Percentiles rank a stretch among this genome's conserved stretches.
phyloP scores from a whole-genome alignment of 2,113 vertebrate species.

The Sardina pilchardus region DNA sequence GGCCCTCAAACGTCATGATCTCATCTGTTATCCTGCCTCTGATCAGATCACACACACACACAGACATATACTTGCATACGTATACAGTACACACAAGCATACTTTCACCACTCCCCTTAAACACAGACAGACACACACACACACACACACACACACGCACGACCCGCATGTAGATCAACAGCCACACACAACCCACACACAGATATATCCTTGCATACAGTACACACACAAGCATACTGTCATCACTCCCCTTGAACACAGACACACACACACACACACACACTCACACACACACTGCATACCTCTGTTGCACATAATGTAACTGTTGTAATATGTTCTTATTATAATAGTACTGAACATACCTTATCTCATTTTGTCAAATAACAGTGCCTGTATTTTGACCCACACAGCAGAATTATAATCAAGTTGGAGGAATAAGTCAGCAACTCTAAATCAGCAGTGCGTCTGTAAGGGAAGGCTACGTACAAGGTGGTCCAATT shows the following conservation, averaged over 20 bases:
- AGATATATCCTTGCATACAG: neutral
- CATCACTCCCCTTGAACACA: neutral
- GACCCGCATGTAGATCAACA: neutral
- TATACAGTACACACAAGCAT: too few species aligned
- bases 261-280: neutral
- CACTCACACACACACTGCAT: neutral
- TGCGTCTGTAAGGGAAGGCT: neutral
- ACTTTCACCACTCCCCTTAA: too few species aligned
- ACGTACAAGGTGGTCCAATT: neutral
- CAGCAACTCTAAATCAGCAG: neutral
- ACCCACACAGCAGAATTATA: neutral
- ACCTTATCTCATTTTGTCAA: neutral
- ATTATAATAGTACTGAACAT: neutral
- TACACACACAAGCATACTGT: neutral
- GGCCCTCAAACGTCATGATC: conserved; percentile 34
- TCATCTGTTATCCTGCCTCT: conserved; percentile 32
- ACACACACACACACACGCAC: neutral
- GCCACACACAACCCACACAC: neutral
- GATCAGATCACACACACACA: neutral
- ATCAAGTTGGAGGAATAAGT: neutral
- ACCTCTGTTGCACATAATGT: neutral
- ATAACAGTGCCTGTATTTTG: neutral
- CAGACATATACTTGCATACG: neutral
- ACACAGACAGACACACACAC: neutral
- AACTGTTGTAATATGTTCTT: neutral